These are phyloP conservation scores for Vulpes ferrilata DNA, from an alignment of 2,113 vertebrate species.

Conservation along the genomic window DNA sequence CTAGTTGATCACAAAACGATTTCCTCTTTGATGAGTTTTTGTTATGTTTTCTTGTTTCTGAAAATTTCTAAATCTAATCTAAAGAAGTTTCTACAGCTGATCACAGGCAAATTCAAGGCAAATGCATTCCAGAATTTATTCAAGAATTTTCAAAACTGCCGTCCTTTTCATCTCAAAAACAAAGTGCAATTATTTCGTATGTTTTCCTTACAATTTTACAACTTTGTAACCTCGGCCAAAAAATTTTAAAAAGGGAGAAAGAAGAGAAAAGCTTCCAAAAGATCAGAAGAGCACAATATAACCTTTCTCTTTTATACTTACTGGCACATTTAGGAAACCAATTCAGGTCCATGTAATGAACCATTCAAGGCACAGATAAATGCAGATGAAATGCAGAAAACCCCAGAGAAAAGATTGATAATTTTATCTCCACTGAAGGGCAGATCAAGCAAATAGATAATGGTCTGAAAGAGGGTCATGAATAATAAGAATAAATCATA, in stretches of 20 bases:
- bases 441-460: constrained; percentile 2
- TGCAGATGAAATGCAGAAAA: not conserved
- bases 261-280: not conserved
- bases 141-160: constrained; percentile 17
- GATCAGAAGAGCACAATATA: not conserved
- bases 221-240: constrained; percentile 4
- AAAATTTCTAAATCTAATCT: not conserved
- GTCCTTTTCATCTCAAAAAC: constrained; percentile 15
- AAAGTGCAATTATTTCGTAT: constrained; percentile 1
- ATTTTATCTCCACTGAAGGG: not conserved
- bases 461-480: not conserved
- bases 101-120: constrained; percentile 10
- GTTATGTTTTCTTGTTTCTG: not conserved
- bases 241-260: not conserved
- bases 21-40: not conserved
- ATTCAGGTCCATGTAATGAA: constrained; percentile 33
- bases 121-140: constrained; percentile 13
- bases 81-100: constrained; percentile 32
- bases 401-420: constrained; percentile 2
- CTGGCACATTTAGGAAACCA: constrained; percentile 1
- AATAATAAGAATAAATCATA: constrained; percentile 5
- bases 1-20: not conserved
- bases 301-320: not conserved
- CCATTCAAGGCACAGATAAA: not conserved
- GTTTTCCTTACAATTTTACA: constrained; percentile 6